Percentiles rank a stretch among this genome's conserved stretches.
Conservation (phyloP, 2,797 vertebrate genomes). For the Anguilla anguilla region DNA sequence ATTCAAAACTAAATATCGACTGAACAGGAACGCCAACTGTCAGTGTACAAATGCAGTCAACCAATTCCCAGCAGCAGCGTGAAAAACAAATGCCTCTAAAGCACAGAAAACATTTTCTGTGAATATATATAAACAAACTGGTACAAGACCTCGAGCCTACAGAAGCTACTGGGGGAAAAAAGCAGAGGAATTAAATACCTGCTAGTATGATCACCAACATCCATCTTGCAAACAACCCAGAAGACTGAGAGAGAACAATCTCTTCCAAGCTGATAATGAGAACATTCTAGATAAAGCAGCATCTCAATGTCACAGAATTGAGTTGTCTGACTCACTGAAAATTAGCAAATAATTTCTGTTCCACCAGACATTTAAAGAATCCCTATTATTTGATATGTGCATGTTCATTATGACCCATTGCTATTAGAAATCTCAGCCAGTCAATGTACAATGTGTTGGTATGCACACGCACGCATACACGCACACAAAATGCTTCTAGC, state of each 20-base stretch:
- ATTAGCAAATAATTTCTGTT: constrained; percentile 53
- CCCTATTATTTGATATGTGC: constrained; percentile 83
- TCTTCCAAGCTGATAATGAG: constrained; percentile 57
- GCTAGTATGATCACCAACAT: background rate
- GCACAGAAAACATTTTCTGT: background rate
- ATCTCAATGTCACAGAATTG: constrained; percentile 55
- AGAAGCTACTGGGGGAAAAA: background rate
- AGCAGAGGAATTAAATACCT: background rate
- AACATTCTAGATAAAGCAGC: constrained; percentile 40
- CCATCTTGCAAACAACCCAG: constrained; percentile 16
- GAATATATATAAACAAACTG: constrained; percentile 1
- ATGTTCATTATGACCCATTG: constrained; percentile 93
- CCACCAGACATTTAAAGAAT: constrained; percentile 87
- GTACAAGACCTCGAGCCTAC: constrained; percentile 19
- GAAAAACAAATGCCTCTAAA: constrained; percentile 1
- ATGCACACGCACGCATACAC: constrained; percentile 80
- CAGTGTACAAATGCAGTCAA: background rate
- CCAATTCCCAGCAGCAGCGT: background rate
- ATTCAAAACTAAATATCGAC: too few relatives aligned
- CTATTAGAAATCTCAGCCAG: constrained; percentile 90
- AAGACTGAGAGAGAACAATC: constrained; percentile 46
- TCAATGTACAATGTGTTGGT: constrained; percentile 60
- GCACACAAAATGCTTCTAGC: constrained; percentile 76
- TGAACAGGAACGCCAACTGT: too few relatives aligned
- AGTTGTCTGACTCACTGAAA: constrained; percentile 22